Conservation (phyloP, 2,797 vertebrate genomes). For the Scleropages formosus region DNA sequence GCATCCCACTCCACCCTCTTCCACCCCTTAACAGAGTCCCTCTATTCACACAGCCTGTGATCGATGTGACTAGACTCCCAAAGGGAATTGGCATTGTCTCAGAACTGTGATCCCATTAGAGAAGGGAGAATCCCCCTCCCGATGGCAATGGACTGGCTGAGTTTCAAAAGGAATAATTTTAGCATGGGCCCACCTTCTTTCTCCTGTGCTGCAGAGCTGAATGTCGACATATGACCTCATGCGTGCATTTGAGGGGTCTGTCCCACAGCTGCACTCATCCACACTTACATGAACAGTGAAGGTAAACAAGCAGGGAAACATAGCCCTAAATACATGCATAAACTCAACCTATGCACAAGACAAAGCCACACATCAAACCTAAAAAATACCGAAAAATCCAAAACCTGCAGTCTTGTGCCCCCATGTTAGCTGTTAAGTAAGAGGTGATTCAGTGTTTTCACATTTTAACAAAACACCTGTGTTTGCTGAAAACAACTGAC, state of each 20-base stretch:
- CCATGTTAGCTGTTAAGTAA: no score
- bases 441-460: no score
- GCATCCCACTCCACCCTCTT: slow-evolving; percentile 49
- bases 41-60: slow-evolving; percentile 59
- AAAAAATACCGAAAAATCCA: no score
- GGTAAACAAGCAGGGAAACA: no score
- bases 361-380: no score
- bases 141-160: slow-evolving; percentile 46
- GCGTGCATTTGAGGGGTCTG: background rate
- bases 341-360: no score
- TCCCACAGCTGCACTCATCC: slow-evolving; percentile 39
- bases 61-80: slow-evolving; percentile 68
- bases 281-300: slow-evolving; percentile 25
- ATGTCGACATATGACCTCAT: slow-evolving; percentile 17
- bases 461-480: no score
- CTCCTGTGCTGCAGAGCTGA: slow-evolving; percentile 37
- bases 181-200: slow-evolving; percentile 54
- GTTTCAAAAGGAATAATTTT: slow-evolving; percentile 62
- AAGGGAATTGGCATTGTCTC: slow-evolving; percentile 59
- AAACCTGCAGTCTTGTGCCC: no score
- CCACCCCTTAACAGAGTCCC: slow-evolving; percentile 55
- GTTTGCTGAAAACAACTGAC: background rate
- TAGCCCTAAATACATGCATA: no score
- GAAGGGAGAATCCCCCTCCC: slow-evolving; percentile 46
- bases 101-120: slow-evolving; percentile 58